Conservation (phyloP, 1,140 invertebrate species). For the Caerostris darwini region DNA sequence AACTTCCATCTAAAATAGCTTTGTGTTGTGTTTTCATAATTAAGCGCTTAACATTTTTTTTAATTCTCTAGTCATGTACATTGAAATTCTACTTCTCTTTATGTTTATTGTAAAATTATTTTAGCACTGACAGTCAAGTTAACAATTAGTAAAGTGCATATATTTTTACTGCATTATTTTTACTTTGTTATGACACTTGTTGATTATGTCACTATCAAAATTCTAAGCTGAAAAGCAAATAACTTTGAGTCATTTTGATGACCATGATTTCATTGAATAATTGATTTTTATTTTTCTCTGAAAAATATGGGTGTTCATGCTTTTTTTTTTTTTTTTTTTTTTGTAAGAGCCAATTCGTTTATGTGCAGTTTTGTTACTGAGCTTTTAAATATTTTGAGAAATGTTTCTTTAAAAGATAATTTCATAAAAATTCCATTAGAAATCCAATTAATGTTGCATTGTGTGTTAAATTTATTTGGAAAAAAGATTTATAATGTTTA, state of each 20-base stretch:
- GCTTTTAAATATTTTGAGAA: not conserved
- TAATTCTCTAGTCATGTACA: conserved; percentile 30
- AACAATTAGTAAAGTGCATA: not conserved
- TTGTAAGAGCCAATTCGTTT: not conserved
- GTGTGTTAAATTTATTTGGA: conserved; percentile 22
- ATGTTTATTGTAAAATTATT: not conserved
- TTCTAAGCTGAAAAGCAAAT: not conserved
- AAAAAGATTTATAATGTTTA: conserved; percentile 32
- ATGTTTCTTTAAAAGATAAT: not conserved
- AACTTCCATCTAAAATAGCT: not conserved
- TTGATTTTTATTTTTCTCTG: not conserved
- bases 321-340: not conserved
- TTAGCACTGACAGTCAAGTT: not conserved
- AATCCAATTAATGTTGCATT: not conserved
- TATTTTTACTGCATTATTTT: not conserved
- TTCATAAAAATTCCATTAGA: not conserved
- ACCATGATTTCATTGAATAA: too few relatives aligned
- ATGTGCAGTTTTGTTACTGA: not conserved
- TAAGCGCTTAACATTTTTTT: not conserved
- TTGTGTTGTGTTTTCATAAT: not conserved
- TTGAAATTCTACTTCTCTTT: not conserved
- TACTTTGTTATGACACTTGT: conserved; percentile 33
- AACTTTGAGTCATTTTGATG: not conserved
- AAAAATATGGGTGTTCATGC: not conserved
- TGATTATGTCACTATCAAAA: not conserved